Base-by-base conservation (phyloP, 2,113 vertebrate genomes). In the Hemibagrus wyckioides region DNA sequence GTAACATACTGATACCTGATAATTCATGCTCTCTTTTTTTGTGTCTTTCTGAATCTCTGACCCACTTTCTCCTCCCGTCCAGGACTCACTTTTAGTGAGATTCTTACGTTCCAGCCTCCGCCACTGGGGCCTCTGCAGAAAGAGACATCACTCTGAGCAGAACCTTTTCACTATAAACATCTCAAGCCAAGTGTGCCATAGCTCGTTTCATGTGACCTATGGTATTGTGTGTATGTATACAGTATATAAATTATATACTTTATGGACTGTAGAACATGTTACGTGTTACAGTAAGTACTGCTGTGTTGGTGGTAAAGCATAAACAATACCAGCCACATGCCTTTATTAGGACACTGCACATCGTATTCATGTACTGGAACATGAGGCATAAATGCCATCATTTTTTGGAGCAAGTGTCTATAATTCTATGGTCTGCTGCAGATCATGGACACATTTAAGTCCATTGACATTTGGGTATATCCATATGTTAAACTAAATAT, bases 61-160 rank as follows among this genome's bases (percentile, higher is more conserved):
- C 21, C 73, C 1, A 23, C 33, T 59, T n/a, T 52, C 1, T 83
- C 10, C 1, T 61, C 86, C 52, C 79, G 48, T 82, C 44, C 83
- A 96, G 95, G 94, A 92, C 94, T 94, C 89, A 95, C 94, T 14
- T 95, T 95, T 92, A 95, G 93, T 89, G 95, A 96, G 90, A 96
- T 96, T 87, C 87, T 96, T 90, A 88, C 91, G 6, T 95, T 95
- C 90, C 90, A 93, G 77, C 94, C 94, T n/a, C 65, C 80, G 23
- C 73, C 84, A 44, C 76, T 91, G 14, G 59, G 91, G 61, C 83
- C 81, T 9, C 93, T 94, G 63, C 90, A 94, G 73, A 95, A 93
- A 87, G 95, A 96, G 91, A 96, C 95, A 0, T 90, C 95, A 10
- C 91, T 95, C 69, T 95, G 85, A 93, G 80, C 15, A 17, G 44